Base-by-base conservation (phyloP, 1,140 invertebrate species). In the Drosophila burlai region DNA sequence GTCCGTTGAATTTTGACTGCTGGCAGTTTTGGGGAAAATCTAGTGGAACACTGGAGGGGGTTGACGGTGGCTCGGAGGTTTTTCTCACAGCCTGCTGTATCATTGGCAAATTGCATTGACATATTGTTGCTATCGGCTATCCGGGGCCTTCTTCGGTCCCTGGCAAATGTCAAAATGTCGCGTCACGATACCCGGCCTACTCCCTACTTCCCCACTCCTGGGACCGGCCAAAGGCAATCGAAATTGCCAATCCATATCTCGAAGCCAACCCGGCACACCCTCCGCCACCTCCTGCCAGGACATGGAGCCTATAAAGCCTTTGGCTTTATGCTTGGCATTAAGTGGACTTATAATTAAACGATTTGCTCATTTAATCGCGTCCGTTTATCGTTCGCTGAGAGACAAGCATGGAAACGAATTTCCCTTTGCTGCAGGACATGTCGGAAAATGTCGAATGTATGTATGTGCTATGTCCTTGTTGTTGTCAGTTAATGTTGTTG, bases 261-360 rank as follows among this genome's bases (percentile, higher is more conserved):
- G 13, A 24, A 26, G 54, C 54, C 54, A 38, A 21, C 54, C 54
- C 54, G 16, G 9, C 15, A 36, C 9, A 55, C 52, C 45, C 29
- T 3, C 59, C 21, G 49, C 34, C 52, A 55, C 52, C 52, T 29
- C 34, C 4, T 34, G 42, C 34, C 50, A 45, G 59, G 24, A 64
- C 61, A 65, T 76, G 67, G 55, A 50, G 74, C 34, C 45, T 24
- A 60, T 76, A 67, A 84, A 90, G 75, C 85, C 86, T 63, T 79
- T 54, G 77, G 84, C 81, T 72, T 89, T 89, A 69, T 62, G 59
- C 62, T 55, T n/a, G 64, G 68, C 81, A 81, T 90, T 89, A 89
- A 89, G 82, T 82, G 85, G 83, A 82, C 75, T 90, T 89, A 90
- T 90, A 90, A 90, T 90, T 90, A 90, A 90, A 91, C 86, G 86